Base-by-base conservation (phyloP, 1,140 invertebrate species). In the Ruditapes philippinarum region DNA sequence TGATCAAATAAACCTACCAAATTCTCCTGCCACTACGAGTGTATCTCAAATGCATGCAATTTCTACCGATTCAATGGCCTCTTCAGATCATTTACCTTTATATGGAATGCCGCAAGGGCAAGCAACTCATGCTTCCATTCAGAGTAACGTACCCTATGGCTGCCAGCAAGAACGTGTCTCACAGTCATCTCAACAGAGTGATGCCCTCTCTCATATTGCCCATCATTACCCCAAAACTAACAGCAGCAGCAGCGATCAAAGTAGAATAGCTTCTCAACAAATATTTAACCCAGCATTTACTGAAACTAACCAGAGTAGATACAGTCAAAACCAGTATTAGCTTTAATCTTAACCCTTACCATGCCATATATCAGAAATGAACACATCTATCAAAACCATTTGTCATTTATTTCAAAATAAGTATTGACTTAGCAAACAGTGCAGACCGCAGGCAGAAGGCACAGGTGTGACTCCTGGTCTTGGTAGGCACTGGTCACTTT, bases 231-330 rank as follows among this genome's bases (percentile, higher is more conserved):
- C 62, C 4, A 65, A 49, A 25, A 49, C 5, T 60, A 68, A 38
- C 62, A 45, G 33, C 54, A n/a, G n/a, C n/a, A 79, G 11, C n/a
- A 65, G 14, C 7, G 36, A 73, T 5, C 62, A 70, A 38, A 70
- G 65, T 28, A 3, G 28, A 73, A 17, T 40, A 42, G 14, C 7
- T 3, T 31, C 40, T 0, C 62, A 84, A 17, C 19, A 25, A 36
- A 65, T 83, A 3, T 83, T 65, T 49, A 68, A 83, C 40, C 40
- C 81, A 33, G 60, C 60, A 33, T 84, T 70, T 73, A 38, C 33
- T 42, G 45, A 49, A 33, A 14, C 33, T 36, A 78, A 78, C 31
- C 74, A 49, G 28, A 49, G 33, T 54, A 57, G 19, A 17, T 78
- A 51, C n/a, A 78, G n/a, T 76, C 73, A 76, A 12, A 49, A 28